Evolutionary conservation across 2,113 vertebrate genomes (phyloP).

Genomic region (Microcebus ravelobensis): DNA sequence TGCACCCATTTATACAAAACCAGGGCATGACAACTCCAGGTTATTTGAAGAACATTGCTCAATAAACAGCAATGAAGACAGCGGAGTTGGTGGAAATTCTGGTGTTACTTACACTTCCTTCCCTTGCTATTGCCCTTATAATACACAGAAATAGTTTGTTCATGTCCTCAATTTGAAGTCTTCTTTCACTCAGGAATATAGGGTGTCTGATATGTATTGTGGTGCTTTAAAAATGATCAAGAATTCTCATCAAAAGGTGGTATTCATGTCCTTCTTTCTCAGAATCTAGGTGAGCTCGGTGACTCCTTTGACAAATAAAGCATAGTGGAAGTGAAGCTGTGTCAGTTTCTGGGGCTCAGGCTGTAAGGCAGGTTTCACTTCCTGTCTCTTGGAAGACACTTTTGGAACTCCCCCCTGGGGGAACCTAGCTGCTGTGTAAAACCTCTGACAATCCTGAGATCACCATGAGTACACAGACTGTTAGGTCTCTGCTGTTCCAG

Average conservation of each 20-base stretch:
- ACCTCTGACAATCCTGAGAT: neutral
- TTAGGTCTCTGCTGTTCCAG: neutral
- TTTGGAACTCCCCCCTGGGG: neutral
- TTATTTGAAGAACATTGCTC: constrained; percentile 6
- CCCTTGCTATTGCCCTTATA: neutral
- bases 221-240: neutral
- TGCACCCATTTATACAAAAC: neutral
- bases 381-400: neutral
- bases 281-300: neutral
- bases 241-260: neutral
- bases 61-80: neutral
- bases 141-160: neutral
- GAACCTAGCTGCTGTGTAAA: neutral
- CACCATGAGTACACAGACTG: no score
- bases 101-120: neutral
- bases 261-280: neutral
- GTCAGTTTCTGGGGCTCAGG: neutral
- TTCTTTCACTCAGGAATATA: neutral
- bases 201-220: neutral
- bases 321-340: neutral
- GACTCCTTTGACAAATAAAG: neutral
- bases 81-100: neutral
- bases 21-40: neutral
- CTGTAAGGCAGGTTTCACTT: neutral
- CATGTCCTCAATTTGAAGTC: neutral